A percentile compares a stretch with the other conserved stretches of the same genome.
phyloP scores from a whole-genome alignment of 2,113 vertebrate species.

The Verasper variegatus region DNA sequence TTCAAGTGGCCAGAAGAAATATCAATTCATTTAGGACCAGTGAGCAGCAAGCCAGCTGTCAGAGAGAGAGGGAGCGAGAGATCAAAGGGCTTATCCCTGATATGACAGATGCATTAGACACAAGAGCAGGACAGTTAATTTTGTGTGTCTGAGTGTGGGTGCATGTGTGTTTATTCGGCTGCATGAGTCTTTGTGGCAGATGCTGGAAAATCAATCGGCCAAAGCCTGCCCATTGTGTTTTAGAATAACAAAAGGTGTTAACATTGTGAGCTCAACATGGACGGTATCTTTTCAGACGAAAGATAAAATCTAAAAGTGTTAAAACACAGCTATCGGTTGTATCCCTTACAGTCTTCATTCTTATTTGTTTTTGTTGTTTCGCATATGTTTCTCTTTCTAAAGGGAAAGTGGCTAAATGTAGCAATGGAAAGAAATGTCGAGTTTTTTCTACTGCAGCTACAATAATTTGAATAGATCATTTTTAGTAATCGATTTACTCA shows the following conservation, averaged over 20 bases:
- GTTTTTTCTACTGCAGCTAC: not conserved
- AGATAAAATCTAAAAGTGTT: not conserved
- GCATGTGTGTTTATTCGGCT: slow-evolving; percentile 36
- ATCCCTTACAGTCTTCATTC: not conserved
- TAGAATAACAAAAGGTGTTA: slow-evolving; percentile 15
- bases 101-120: slow-evolving; percentile 79
- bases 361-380: not conserved
- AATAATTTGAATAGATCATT: not conserved
- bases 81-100: slow-evolving; percentile 68
- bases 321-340: not conserved
- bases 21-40: slow-evolving; percentile 79
- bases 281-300: slow-evolving; percentile 1
- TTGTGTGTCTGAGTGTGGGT: slow-evolving; percentile 50
- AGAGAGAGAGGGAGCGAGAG: slow-evolving; percentile 60
- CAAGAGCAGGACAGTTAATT: slow-evolving; percentile 74
- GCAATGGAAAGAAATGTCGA: not conserved
- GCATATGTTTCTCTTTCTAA: not conserved
- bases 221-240: slow-evolving; percentile 28
- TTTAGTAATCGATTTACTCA: too few relatives aligned
- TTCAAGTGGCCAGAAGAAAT: slow-evolving; percentile 83
- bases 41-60: slow-evolving; percentile 78
- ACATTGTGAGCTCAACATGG: slow-evolving; percentile 1
- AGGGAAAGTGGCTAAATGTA: not conserved
- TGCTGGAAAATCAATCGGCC: slow-evolving; percentile 27
- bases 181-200: slow-evolving; percentile 32